Evolutionary conservation across 1,140 invertebrate genomes (phyloP), one percentile per base, ranked within the genome.

Genomic region (Branchinecta lindahli): DNA sequence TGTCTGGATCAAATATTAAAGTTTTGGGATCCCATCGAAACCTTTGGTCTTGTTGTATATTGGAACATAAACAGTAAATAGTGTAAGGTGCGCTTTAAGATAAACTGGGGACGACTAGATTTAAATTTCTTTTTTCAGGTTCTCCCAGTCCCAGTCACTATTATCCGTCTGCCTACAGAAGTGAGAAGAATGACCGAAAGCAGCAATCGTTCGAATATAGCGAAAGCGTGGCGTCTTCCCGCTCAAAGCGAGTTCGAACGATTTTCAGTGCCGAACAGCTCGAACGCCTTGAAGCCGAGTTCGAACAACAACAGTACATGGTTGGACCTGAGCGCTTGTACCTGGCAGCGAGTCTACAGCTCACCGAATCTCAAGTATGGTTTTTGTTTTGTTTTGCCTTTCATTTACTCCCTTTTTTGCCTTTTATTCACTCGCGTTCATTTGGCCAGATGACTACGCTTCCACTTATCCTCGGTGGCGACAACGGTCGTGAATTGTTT

Each of bases 251-350:
- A 70, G 90, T 95, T 9, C 81, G 94, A 44, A 97, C 94, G 0
- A 96, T 96, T 70, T 97, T 96, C 79, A 96, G 93, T 0, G 88
- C 90, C 0, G 92, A 96, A 75, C 94, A 97, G 79, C 78, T 97
- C 69, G 91, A 94, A 76, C 82, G 90, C 72, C 80, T 96, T 21
- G 94, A 97, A 76, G 87, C 87, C 0, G 93, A 95, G 80, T 97
- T 96, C 74, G 89, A 92, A 72, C 78, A 89, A 18, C 93, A 96
- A 75, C 94, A 96, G 77, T 96, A 97, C 78, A 92, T 97, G 90
- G 93, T 94, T 6, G 94, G 94, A 0, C 92, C 92, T 0, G 93
- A 96, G 78, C 80, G 94, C 73, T 81, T 92, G 0, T 92, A 94
- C 75, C 81, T 97, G 52, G 93, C 94, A 0, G 88, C 91, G 74